Base-by-base conservation (phyloP, 2,113 vertebrate species). In the Caranx melampygus region DNA sequence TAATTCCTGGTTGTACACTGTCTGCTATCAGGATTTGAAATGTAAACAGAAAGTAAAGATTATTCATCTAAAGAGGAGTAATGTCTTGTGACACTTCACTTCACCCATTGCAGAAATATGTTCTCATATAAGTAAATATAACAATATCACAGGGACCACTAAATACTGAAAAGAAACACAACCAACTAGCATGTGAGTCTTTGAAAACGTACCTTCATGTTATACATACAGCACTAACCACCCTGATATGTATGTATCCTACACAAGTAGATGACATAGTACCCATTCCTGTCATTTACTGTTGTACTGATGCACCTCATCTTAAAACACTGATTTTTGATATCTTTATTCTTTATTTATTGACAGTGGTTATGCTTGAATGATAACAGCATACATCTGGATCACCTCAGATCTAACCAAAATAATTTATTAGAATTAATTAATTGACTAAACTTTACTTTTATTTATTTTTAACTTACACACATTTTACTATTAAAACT, bases 11-110 rank as follows among this genome's bases (percentile, higher is more conserved):
- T 90, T 44, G 80, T 71, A 6, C 51, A 20, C 70, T 63, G 78
- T 87, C 85, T 73, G 52, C 72, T 81, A 65, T 76, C 80, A 69
- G 55, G 60, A 55, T 87, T 61, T 65, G 33, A 90, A 91, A 92
- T 81, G 86, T 81, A 88, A 75, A 72, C 79, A 68, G 64, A 65
- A 59, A 59, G 80, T 52, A 49, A 49, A 35, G 65, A 91, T 87
- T 74, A 75, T 90, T 92, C 81, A 83, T 81, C 61, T 80, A 81
- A 81, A 58, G 57, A 78, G 62, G 49, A 83, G 72, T 66, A 76
- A 87, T 89, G 78, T 87, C 73, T 83, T 44, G 66, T 82, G 49
- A 78, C 33, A 20, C 51, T 47, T 69, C 76, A 67, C 68, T 70
- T 79, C 52, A 59, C 55, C 68, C 35, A 26, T 26, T 72, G 31